These are phyloP conservation scores for Troides helena DNA, from an alignment of 2,888 invertebrate genomes.

Conservation along the genomic window DNA sequence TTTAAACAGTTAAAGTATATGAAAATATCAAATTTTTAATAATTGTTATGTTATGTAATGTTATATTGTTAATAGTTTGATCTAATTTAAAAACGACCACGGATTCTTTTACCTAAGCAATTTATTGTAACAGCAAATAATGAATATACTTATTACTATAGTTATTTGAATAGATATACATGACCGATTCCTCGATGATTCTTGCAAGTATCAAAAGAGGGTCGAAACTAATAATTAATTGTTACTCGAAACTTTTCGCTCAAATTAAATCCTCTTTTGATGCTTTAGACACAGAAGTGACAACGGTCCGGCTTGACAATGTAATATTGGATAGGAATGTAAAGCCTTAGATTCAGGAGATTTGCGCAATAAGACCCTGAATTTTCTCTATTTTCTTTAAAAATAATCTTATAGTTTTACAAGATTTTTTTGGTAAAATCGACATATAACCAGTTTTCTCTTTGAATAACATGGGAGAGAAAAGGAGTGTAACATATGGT, in stretches of 20 bases:
- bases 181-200: slow-evolving; percentile 24
- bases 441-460: neutral
- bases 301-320: slow-evolving; percentile 73
- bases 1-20: neutral
- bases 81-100: too few species aligned
- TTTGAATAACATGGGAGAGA: slow-evolving; percentile 1
- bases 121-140: neutral
- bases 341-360: slow-evolving; percentile 39
- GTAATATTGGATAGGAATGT: slow-evolving; percentile 74
- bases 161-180: neutral
- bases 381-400: neutral
- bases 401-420: too few species aligned
- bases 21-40: neutral
- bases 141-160: neutral
- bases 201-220: slow-evolving; percentile 68
- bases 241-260: slow-evolving; percentile 71
- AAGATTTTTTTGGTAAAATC: neutral
- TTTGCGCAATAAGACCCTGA: slow-evolving; percentile 5
- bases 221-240: slow-evolving; percentile 75
- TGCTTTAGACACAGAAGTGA: slow-evolving; percentile 54
- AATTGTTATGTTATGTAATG: too few species aligned
- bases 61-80: too few species aligned
- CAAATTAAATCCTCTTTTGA: slow-evolving; percentile 76
- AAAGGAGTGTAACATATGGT: neutral
- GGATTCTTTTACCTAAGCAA: too few species aligned